Conservation (phyloP, 2,797 vertebrate species). For the Myiotriccus ornatus region DNA sequence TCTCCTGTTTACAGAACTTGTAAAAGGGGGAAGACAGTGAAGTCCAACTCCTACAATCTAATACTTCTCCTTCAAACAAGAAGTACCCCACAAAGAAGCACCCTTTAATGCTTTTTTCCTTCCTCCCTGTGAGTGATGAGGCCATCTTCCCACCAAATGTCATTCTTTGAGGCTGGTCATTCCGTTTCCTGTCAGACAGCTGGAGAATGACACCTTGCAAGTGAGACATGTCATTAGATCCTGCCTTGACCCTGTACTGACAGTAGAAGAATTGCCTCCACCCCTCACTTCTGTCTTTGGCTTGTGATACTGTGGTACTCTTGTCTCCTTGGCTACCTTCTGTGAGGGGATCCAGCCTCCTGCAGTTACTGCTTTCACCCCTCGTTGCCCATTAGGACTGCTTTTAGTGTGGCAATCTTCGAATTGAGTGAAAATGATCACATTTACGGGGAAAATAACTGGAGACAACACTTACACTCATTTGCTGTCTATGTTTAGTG, state of each 20-base stretch:
- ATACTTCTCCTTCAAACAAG: neutral
- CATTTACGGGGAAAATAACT: neutral
- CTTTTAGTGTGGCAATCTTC: neutral
- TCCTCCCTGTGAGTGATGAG: neutral
- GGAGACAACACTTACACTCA: neutral
- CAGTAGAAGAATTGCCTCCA: neutral
- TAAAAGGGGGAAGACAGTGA: neutral
- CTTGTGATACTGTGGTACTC: neutral
- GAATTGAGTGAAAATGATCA: neutral
- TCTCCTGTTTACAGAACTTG: neutral
- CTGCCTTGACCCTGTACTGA: neutral
- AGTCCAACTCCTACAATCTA: neutral
- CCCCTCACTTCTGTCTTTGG: neutral
- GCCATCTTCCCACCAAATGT: neutral
- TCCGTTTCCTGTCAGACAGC: neutral
- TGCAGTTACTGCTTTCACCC: neutral
- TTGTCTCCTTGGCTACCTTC: neutral
- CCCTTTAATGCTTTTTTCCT: neutral
- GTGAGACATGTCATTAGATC: neutral
- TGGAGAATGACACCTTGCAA: neutral
- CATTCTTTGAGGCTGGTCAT: slow-evolving; percentile 9
- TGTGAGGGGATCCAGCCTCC: neutral
- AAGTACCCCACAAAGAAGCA: neutral
- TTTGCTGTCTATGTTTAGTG: neutral
- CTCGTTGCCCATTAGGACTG: neutral